Conservation (phyloP, 1,140 invertebrate species). For the Aporrectodea caliginosa region DNA sequence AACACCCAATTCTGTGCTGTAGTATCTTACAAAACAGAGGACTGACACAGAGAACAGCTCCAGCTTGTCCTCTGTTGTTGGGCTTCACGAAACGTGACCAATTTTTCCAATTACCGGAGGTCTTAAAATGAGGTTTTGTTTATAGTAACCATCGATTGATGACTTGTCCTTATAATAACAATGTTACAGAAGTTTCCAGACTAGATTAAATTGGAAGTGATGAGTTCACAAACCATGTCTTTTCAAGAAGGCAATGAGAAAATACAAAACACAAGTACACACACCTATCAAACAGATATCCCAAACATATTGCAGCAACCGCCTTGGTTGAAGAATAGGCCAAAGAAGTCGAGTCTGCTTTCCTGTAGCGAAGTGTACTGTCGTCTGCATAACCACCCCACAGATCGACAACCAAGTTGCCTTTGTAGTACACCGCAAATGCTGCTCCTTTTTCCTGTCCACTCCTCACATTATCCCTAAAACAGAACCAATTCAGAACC, state of each 20-base stretch:
- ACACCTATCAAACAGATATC: constrained; percentile 49
- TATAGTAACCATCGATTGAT: not conserved
- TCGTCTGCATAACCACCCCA: constrained; percentile 49
- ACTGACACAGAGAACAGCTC: too few species aligned
- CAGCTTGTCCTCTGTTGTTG: not conserved
- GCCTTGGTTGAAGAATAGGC: constrained; percentile 44
- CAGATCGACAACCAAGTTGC: constrained; percentile 30
- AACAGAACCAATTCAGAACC: not conserved
- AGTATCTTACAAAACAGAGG: too few species aligned
- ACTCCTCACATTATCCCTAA: constrained; percentile 15
- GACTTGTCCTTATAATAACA: too few species aligned
- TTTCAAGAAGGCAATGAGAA: too few species aligned
- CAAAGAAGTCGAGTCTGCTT: constrained; percentile 38
- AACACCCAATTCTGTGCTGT: not conserved
- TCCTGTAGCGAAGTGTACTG: constrained; percentile 34
- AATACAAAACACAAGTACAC: not conserved
- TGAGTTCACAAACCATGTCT: not conserved
- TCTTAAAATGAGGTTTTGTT: not conserved
- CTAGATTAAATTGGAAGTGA: too few species aligned
- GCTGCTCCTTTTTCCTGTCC: constrained; percentile 19
- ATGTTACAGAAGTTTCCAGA: too few species aligned
- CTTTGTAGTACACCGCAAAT: constrained; percentile 27
- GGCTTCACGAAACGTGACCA: not conserved
- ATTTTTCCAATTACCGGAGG: not conserved
- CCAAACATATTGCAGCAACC: constrained; percentile 49